phyloP scores from a whole-genome alignment of 2,888 invertebrate species.

The Notocelia uddmanniana region DNA sequence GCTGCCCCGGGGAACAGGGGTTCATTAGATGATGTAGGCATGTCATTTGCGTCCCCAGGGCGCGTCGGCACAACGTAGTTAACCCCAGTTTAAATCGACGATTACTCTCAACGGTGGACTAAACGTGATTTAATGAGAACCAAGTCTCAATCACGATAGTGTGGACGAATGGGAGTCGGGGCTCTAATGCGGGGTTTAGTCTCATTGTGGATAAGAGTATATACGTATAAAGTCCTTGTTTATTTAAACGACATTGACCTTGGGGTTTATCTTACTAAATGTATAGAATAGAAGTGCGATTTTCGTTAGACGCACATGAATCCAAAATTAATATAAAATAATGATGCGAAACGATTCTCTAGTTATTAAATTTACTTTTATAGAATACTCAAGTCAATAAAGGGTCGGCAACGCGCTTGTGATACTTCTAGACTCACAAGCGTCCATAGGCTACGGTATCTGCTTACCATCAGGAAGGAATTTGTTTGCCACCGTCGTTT shows the following conservation, averaged over 20 bases:
- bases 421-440: no score
- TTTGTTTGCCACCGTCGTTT: no score
- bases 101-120: constrained; percentile 66
- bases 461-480: no score
- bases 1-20: constrained; percentile 35
- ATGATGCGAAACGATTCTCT: no score
- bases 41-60: constrained; percentile 53
- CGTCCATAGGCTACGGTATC: no score
- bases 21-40: constrained; percentile 53
- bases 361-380: no score
- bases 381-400: no score
- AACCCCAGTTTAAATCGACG: constrained; percentile 72
- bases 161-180: constrained; percentile 3
- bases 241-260: neutral
- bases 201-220: neutral
- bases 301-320: no score
- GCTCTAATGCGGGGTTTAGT: neutral
- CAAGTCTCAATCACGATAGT: constrained; percentile 37
- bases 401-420: no score
- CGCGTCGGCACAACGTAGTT: constrained; percentile 57
- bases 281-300: no score
- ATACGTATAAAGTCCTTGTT: neutral
- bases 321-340: no score
- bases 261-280: neutral
- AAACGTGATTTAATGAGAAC: constrained; percentile 59